A percentile compares a stretch with the other conserved stretches of the same genome.
Evolutionary conservation across 2,113 vertebrate species (phyloP).

Genomic region (Tyto alba): DNA sequence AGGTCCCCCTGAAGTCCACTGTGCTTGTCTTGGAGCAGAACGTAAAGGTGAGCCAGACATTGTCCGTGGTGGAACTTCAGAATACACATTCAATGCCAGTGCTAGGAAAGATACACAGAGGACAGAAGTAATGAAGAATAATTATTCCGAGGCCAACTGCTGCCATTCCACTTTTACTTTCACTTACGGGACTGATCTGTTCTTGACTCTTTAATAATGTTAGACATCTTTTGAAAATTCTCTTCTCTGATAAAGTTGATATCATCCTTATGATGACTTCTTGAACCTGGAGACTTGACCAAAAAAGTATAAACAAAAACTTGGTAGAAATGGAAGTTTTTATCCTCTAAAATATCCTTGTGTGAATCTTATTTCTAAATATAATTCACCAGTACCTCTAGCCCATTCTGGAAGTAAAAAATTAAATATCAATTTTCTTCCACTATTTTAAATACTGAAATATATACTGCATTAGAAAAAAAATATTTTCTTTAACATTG

Average conservation of each 20-base stretch:
- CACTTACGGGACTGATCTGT: slow-evolving; percentile 6
- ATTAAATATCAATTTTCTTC: background rate
- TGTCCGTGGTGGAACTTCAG: background rate
- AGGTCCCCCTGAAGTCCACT: slow-evolving; percentile 11
- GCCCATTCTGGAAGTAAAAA: background rate
- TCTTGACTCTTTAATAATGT: background rate
- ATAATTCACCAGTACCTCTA: background rate
- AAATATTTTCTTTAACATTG: background rate
- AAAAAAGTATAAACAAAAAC: background rate
- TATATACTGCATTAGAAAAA: background rate
- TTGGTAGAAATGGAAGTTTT: background rate
- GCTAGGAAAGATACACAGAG: background rate
- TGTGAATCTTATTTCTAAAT: background rate
- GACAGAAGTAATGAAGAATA: background rate
- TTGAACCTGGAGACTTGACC: slow-evolving; percentile 28
- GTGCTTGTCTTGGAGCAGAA: background rate
- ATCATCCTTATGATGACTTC: background rate
- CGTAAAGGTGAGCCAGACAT: background rate
- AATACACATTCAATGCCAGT: background rate
- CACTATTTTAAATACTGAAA: background rate
- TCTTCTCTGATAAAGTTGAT: background rate
- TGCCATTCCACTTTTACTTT: background rate
- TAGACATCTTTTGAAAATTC: background rate
- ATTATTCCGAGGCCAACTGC: background rate
- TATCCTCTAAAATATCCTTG: background rate